These are phyloP conservation scores for Abscondita cerata DNA, from an alignment of 2,888 invertebrate genomes.

Conservation along the genomic window DNA sequence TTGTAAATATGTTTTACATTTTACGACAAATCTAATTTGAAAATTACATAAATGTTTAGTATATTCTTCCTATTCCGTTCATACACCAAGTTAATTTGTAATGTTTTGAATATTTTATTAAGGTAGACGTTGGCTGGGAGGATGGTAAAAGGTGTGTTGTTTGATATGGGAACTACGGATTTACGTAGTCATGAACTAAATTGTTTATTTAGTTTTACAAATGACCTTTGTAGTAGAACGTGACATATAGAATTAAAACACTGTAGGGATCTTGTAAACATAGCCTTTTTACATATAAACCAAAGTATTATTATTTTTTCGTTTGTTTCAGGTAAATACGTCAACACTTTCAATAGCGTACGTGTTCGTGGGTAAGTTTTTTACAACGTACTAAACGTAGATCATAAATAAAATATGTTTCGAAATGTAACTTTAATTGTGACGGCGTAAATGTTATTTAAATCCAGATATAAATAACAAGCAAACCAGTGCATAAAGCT, in stretches of 20 bases:
- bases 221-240: slow-evolving; percentile 3
- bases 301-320: neutral
- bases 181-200: slow-evolving; percentile 2
- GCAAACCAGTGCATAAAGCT: slow-evolving; percentile 28
- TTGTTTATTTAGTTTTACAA: slow-evolving; percentile 5
- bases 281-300: neutral
- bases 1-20: no score
- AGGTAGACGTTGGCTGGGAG: neutral
- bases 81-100: neutral
- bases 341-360: neutral
- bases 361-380: neutral
- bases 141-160: neutral
- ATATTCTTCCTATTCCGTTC: neutral
- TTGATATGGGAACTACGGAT: neutral
- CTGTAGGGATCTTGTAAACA: neutral
- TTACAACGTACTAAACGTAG: no score
- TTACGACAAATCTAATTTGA: no score
- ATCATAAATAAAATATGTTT: no score
- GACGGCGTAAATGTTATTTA: neutral
- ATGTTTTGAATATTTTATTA: neutral
- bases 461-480: slow-evolving; percentile 19
- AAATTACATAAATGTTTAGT: neutral
- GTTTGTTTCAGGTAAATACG: slow-evolving; percentile 7
- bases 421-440: neutral
- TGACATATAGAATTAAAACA: neutral